Evolutionary conservation across 1,140 invertebrate genomes (phyloP).

Genomic region (Leptonema lineaticorne): DNA sequence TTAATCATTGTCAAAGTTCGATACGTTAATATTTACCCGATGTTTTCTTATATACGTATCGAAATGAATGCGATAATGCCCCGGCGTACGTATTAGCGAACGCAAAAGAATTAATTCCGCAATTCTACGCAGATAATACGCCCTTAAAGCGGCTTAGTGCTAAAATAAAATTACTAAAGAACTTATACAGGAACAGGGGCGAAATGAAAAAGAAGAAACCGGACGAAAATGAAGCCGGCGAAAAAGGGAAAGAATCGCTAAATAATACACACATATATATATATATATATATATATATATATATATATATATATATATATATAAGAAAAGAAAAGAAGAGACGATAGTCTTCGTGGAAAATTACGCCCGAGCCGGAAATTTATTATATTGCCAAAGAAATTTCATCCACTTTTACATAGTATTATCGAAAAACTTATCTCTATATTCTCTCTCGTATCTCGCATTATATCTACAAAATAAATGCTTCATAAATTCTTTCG

Average conservation of each 20-base stretch:
- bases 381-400: constrained; percentile 19
- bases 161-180: constrained; percentile 14
- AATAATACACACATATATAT: too few species aligned
- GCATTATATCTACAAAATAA: constrained; percentile 18
- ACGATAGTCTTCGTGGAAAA: constrained; percentile 12
- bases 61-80: neutral
- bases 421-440: constrained; percentile 19
- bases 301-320: neutral
- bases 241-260: too few species aligned
- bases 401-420: constrained; percentile 12
- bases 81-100: neutral
- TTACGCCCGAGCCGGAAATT: constrained; percentile 11
- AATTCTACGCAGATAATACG: constrained; percentile 6
- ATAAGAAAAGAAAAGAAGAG: neutral
- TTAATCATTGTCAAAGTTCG: neutral
- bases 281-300: too few species aligned
- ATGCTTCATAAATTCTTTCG: constrained; percentile 15
- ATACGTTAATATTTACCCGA: constrained; percentile 4
- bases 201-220: too few species aligned
- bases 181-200: constrained; percentile 11
- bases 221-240: too few species aligned
- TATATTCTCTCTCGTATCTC: constrained; percentile 14
- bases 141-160: constrained; percentile 8
- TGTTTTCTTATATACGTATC: neutral
- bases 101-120: neutral